A percentile compares a stretch with the other conserved stretches of the same genome.
phyloP scores from a whole-genome alignment of 2,888 invertebrate species.

The Pseudococcus jackbeardsleyi region DNA sequence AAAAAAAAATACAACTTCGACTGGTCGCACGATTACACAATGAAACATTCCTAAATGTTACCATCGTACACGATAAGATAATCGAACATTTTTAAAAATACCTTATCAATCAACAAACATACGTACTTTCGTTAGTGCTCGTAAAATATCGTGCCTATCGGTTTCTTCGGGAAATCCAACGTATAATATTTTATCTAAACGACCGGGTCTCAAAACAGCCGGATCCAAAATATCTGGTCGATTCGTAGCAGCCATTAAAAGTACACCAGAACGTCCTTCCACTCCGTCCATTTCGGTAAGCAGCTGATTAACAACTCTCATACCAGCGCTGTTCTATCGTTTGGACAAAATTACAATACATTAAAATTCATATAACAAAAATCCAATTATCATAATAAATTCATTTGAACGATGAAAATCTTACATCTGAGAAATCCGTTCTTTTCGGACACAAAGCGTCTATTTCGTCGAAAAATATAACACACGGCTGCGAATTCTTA shows the following conservation, averaged over 20 bases:
- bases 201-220: conserved; percentile 89
- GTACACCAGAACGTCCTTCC: conserved; percentile 91
- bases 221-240: conserved; percentile 97
- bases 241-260: conserved; percentile 96
- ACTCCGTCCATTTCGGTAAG: conserved; percentile 99
- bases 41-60: no score
- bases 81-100: no score
- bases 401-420: not conserved
- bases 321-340: conserved; percentile 59
- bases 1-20: no score
- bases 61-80: no score
- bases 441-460: conserved; percentile 95
- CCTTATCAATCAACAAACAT: no score
- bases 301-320: conserved; percentile 94
- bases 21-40: no score
- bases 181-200: conserved; percentile 90
- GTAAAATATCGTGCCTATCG: conserved; percentile 90
- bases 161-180: conserved; percentile 86
- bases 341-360: not conserved
- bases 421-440: conserved; percentile 78
- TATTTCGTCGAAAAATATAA: conserved; percentile 98
- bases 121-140: conserved; percentile 86
- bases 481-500: conserved; percentile 94
- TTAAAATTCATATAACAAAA: not conserved
- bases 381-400: no score